Conservation (phyloP, 2,888 invertebrate genomes). For the Erebia epiphron region DNA sequence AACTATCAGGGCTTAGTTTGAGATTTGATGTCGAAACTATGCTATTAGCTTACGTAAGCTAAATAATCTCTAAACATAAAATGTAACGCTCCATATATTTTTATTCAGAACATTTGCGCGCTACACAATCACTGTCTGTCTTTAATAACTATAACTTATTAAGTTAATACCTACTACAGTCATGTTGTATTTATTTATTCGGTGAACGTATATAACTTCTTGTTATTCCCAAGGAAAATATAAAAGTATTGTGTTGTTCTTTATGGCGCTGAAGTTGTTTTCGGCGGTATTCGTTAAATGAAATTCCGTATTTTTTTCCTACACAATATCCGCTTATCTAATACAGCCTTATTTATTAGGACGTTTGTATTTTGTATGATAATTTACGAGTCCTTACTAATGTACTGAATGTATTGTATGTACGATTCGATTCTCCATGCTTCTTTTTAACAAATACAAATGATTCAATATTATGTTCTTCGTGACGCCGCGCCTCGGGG, state of each 20-base stretch:
- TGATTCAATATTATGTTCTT: neutral
- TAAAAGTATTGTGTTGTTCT: slow-evolving; percentile 13
- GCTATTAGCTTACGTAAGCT: slow-evolving; percentile 19
- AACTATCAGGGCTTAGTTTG: slow-evolving; percentile 22
- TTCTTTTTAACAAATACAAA: neutral
- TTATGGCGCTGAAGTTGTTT: slow-evolving; percentile 11
- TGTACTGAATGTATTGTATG: no score
- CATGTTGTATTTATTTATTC: slow-evolving; percentile 10
- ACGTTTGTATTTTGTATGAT: slow-evolving; percentile 2
- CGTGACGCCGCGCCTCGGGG: neutral
- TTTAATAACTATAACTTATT: slow-evolving; percentile 9
- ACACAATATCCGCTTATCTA: slow-evolving; percentile 12
- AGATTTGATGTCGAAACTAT: slow-evolving; percentile 19
- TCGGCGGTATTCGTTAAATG: slow-evolving; percentile 13
- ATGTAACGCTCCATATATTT: slow-evolving; percentile 11
- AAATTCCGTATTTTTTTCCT: slow-evolving; percentile 11
- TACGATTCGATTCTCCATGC: no score
- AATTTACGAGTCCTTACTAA: neutral
- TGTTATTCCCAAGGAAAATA: slow-evolving; percentile 13
- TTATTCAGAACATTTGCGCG: slow-evolving; percentile 10
- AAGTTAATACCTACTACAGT: neutral
- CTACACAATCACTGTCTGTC: neutral
- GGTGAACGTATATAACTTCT: neutral
- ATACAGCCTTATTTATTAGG: slow-evolving; percentile 8
- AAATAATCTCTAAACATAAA: slow-evolving; percentile 14